These are phyloP conservation scores for Sakesphorus luctuosus DNA, from an alignment of 2,113 vertebrate genomes.

Conservation along the genomic window DNA sequence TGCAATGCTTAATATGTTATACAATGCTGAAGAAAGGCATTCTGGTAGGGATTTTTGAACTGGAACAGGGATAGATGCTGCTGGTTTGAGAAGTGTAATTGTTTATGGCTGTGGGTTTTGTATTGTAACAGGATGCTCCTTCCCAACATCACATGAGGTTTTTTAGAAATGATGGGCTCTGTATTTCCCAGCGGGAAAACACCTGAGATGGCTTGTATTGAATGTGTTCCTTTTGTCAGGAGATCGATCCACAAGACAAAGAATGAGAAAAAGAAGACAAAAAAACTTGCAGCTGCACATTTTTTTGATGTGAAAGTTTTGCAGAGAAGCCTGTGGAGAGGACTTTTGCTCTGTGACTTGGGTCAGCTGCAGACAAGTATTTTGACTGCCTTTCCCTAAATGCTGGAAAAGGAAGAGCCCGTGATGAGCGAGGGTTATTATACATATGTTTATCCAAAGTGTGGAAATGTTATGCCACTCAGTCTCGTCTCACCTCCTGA, in stretches of 20 bases:
- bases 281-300: neutral
- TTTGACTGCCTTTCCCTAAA: neutral
- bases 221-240: neutral
- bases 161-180: neutral
- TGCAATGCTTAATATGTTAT: neutral
- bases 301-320: neutral
- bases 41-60: neutral
- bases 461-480: neutral
- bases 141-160: neutral
- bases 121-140: neutral
- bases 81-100: neutral
- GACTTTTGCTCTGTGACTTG: neutral
- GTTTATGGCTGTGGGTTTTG: neutral
- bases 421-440: neutral
- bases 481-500: neutral
- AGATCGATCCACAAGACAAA: neutral
- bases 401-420: neutral
- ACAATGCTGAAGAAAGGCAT: accelerated
- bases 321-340: neutral
- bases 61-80: neutral
- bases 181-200: neutral
- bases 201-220: neutral
- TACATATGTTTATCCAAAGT: neutral
- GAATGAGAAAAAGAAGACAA: neutral
- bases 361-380: neutral